Conservation (phyloP, 1,140 invertebrate species). For the Ephestia elutella region DNA sequence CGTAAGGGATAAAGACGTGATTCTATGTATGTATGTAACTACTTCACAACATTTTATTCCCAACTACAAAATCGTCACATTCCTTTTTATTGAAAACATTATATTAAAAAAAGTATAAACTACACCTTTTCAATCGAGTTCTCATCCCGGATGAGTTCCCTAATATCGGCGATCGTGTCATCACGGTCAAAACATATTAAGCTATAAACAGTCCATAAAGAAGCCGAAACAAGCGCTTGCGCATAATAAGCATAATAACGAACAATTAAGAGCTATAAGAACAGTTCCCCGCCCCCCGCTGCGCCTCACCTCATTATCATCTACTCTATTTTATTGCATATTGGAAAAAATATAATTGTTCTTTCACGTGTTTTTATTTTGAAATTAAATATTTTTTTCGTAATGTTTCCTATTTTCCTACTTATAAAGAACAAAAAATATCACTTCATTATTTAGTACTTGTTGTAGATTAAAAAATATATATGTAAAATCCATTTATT, state of each 20-base stretch:
- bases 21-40: too few relatives aligned
- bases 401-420: too few relatives aligned
- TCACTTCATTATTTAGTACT: too few relatives aligned
- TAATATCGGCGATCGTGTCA: background rate
- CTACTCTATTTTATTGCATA: constrained; percentile 50
- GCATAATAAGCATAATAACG: constrained; percentile 38
- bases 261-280: constrained; percentile 47
- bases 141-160: background rate
- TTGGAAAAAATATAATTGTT: background rate
- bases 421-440: too few relatives aligned
- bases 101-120: background rate
- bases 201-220: constrained; percentile 62
- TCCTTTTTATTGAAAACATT: background rate
- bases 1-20: too few relatives aligned
- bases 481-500: too few relatives aligned
- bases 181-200: constrained; percentile 45
- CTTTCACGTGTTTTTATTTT: too few relatives aligned
- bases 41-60: background rate
- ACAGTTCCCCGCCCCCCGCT: constrained; percentile 25
- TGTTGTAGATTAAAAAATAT: too few relatives aligned
- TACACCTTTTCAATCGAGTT: background rate
- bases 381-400: too few relatives aligned
- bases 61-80: background rate
- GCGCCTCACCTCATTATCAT: constrained; percentile 31
- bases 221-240: constrained; percentile 21